A percentile compares a stretch with the other conserved stretches of the same genome.
Evolutionary conservation across 35 echinoderm and acorn worm genomes (phyloP).

Genomic region (Ptychodera flava): DNA sequence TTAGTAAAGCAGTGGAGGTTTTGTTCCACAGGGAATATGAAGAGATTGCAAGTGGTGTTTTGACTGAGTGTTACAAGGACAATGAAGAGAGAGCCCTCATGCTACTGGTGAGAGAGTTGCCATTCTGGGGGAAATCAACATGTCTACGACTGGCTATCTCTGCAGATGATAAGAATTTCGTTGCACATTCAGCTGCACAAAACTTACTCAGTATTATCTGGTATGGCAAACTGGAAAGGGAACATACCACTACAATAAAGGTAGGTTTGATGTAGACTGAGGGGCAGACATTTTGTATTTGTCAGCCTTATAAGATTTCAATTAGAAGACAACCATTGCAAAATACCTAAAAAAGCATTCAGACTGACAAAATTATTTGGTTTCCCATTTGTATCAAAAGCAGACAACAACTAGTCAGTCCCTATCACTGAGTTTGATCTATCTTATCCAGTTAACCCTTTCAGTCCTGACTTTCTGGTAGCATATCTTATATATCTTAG

Average conservation of each 20-base stretch:
- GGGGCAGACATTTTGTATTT: no score
- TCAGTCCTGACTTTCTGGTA: no score
- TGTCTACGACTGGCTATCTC: slow-evolving; percentile 65
- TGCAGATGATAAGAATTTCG: slow-evolving; percentile 70
- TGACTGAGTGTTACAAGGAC: slow-evolving; percentile 84
- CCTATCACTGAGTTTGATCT: no score
- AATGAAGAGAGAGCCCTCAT: slow-evolving; percentile 62
- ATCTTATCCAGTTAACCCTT: no score
- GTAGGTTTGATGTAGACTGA: not conserved
- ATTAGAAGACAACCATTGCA: no score
- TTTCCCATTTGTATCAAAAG: no score
- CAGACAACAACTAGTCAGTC: no score
- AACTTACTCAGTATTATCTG: slow-evolving; percentile 90
- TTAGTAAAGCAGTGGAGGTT: no score
- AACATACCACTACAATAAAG: not conserved
- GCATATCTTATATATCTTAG: no score
- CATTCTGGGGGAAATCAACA: slow-evolving; percentile 69
- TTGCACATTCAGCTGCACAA: slow-evolving; percentile 77
- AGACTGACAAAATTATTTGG: no score
- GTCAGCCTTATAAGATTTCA: no score
- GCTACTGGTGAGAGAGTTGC: slow-evolving; percentile 63
- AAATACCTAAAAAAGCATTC: no score
- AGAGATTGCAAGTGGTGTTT: slow-evolving; percentile 67
- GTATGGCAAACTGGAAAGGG: slow-evolving; percentile 47
- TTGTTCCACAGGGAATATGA: slow-evolving; percentile 56